Evolutionary conservation across 2,888 invertebrate genomes (phyloP), one percentile per base, ranked within the genome.

Genomic region (Campoplex capitator): DNA sequence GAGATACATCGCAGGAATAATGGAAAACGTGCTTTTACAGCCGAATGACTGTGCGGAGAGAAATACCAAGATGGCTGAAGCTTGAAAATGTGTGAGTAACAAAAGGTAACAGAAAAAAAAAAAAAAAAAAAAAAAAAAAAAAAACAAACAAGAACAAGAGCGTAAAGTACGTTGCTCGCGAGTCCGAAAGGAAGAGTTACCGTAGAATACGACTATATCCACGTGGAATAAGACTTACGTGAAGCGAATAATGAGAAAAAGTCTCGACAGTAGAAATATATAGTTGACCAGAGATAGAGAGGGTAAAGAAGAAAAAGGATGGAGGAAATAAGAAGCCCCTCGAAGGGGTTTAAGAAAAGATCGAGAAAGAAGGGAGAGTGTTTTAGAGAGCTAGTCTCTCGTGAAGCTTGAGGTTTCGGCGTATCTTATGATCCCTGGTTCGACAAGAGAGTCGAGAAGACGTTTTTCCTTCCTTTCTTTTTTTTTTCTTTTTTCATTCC

Each of bases 191-290:
- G 67, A 83, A 87, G 76, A 76, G 75, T 85, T 78, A 32, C 84
- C 58, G 58, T 28, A 11, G 28, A 62, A 23, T 75, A 42, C 23
- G 54, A 38, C 54, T 75, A 62, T 62, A 75, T 58, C 42, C 38
- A 45, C 58, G 45, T 58, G 75, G 45, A 75, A 75, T 58, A 62
- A 75, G 58, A 62, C 51, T 62, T 87, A 88, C 88, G 88, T 85
- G 88, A 78, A 88, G 71, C 32, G 86, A 88, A 88, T 88, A 85
- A 71, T 35, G 38, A 74, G 73, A 38, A 79, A 79, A 71, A 83
- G 80, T 74, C 67, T 81, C 75, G 67, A 48, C 58, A 70, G 77
- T 75, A 62, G 71, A 87, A 82, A 68, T 67, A 87, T 87, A 85
- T 85, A 75, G 83, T 83, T 76, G 76, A 82, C 48, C 79, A 71